Base-by-base conservation (phyloP, 2,113 vertebrate species). In the Madoqua kirkii region DNA sequence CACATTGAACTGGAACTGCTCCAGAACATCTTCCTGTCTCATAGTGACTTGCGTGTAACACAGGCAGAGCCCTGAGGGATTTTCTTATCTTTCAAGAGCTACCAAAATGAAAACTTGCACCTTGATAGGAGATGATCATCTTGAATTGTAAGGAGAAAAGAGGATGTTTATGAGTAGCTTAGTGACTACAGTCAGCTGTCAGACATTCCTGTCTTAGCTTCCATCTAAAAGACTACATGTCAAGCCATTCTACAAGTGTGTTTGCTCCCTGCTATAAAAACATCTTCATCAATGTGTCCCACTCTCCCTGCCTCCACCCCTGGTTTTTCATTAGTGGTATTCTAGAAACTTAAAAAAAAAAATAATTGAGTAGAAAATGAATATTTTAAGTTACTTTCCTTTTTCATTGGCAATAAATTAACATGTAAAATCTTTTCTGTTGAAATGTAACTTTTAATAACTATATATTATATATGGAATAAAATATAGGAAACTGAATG, bases 381-480 rank as follows among this genome's bases (percentile, higher is more conserved):
- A 95, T 81, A 87, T 95, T 95, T 96, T 95, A 97, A 79, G 97
- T 97, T 94, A 92, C 93, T 93, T 85, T 92, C 40, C 74, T 98
- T 98, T 98, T 97, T 96, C 83, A 31, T 85, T 98, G 95, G 79
- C 95, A 98, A 71, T 97, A 98, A 97, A 95, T 98, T 98, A 98
- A 98, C 94, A 97, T 98, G 95, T 97, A 97, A 98, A 98, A 97
- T 93, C 5, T 79, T 50, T 97, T 89, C 60, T 95, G 94, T 94
- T 95, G 91, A 97, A 97, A 93, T 97, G 93, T 98, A 98, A 97
- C 97, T 98, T 97, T 97, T 96, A 93, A 96, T 98, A 98, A 98
- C 90, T 98, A 43, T 97, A 97, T 98, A 96, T 98, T 97, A 97
- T 93, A 97, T 92, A 98, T 87, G 92, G 83, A 98, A 98, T 98